phyloP scores from a whole-genome alignment of 2,888 invertebrate species.

The Siphlonurus alternatus region DNA sequence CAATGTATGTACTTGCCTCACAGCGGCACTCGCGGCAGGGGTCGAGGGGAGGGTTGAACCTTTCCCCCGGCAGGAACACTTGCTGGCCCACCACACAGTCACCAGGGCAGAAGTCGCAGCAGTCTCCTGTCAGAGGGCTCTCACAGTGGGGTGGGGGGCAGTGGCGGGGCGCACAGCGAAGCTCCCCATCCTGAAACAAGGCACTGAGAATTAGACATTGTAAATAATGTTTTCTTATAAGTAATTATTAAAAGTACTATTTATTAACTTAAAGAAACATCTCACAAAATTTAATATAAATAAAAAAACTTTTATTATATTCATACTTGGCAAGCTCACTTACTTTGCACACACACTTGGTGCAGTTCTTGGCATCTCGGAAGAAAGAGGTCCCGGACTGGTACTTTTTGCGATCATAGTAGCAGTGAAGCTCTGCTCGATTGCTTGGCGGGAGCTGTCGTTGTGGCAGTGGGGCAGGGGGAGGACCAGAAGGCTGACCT shows the following conservation, averaged over 20 bases:
- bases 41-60: conserved; percentile 12
- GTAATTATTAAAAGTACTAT: neutral
- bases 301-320: neutral
- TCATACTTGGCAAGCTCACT: neutral
- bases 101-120: conserved; percentile 14
- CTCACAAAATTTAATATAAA: too few species aligned
- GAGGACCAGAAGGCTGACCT: too few species aligned
- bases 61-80: conserved; percentile 10
- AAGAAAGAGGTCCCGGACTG: conserved; percentile 7
- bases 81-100: conserved; percentile 12
- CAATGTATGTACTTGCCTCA: conserved; percentile 11
- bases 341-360: conserved; percentile 12
- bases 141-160: conserved; percentile 12
- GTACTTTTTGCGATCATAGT: conserved; percentile 1
- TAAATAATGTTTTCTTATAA: too few species aligned
- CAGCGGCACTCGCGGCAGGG: conserved; percentile 14
- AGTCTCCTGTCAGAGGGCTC: conserved; percentile 10
- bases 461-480: neutral
- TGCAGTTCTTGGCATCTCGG: conserved; percentile 12
- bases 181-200: conserved; percentile 13
- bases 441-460: neutral
- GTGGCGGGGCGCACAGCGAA: conserved; percentile 13
- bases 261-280: too few species aligned
- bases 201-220: too few species aligned
- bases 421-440: neutral